Evolutionary conservation across 2,888 invertebrate species (phyloP).

Genomic region (Drosophila testacea): DNA sequence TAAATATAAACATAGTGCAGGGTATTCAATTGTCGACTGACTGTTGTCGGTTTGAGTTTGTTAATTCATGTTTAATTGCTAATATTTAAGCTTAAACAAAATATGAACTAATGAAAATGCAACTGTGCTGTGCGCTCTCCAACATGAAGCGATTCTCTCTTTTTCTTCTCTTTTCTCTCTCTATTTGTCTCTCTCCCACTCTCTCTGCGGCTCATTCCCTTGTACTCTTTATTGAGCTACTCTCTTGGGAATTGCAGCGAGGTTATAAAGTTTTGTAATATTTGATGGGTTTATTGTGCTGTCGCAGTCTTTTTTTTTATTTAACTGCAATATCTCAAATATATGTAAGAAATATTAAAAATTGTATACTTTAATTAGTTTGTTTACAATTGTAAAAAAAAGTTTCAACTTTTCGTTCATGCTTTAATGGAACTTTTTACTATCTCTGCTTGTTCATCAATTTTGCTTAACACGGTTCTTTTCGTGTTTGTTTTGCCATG

Average conservation of each 20-base stretch:
- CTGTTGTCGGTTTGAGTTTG: no score
- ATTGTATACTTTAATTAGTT: slow-evolving; percentile 6
- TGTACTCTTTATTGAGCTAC: slow-evolving; percentile 28
- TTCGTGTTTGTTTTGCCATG: slow-evolving; percentile 30
- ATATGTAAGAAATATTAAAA: slow-evolving; percentile 8
- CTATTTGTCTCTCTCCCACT: neutral
- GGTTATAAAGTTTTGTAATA: slow-evolving; percentile 69
- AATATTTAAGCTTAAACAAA: slow-evolving; percentile 48
- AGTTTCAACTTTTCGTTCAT: slow-evolving; percentile 8
- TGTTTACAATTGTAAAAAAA: slow-evolving; percentile 4
- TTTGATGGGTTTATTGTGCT: slow-evolving; percentile 62
- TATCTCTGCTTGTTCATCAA: slow-evolving; percentile 23
- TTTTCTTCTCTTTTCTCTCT: slow-evolving; percentile 3
- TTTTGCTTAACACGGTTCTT: slow-evolving; percentile 45
- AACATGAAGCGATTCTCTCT: slow-evolving; percentile 8
- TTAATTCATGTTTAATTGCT: slow-evolving; percentile 45
- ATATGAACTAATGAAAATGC: slow-evolving; percentile 53
- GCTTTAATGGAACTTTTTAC: slow-evolving; percentile 7
- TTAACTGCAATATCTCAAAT: slow-evolving; percentile 25
- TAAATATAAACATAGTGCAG: slow-evolving; percentile 9
- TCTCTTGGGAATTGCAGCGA: slow-evolving; percentile 61
- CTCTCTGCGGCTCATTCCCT: slow-evolving; percentile 7
- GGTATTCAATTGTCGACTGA: slow-evolving; percentile 10
- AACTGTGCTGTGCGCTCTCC: slow-evolving; percentile 35
- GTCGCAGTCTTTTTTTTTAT: slow-evolving; percentile 28